phyloP scores from a whole-genome alignment of 2,797 vertebrate genomes.

The Thamnophis elegans region DNA sequence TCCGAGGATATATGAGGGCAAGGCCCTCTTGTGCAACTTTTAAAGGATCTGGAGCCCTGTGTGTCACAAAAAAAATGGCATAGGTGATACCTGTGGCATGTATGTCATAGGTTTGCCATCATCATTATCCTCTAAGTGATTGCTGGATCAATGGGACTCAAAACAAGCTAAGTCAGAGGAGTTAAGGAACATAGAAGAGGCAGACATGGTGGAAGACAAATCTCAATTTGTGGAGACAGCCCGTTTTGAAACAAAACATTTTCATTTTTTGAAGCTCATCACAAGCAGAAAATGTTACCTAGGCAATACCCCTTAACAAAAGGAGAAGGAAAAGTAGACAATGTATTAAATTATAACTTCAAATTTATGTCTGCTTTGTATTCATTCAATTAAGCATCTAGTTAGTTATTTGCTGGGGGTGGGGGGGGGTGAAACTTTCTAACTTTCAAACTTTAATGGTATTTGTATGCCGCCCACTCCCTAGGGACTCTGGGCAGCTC shows the following conservation, averaged over 20 bases:
- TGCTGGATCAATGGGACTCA: neutral
- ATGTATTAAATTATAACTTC: slow-evolving; percentile 7
- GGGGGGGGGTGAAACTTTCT: too few relatives aligned
- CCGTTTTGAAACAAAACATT: neutral
- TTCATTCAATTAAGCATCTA: slow-evolving; percentile 6
- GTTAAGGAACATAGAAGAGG: neutral
- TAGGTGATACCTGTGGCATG: neutral
- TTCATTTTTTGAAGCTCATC: neutral
- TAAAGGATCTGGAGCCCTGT: neutral
- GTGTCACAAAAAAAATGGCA: neutral
- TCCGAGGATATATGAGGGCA: neutral
- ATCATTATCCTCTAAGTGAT: neutral
- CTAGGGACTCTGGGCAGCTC: too few relatives aligned
- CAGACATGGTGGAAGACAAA: neutral
- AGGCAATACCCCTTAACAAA: neutral
- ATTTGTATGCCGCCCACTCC: too few relatives aligned
- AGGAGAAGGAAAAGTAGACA: neutral
- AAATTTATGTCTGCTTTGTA: slow-evolving; percentile 13
- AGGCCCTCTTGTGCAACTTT: neutral
- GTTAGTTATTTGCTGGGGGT: neutral
- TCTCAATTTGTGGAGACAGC: neutral
- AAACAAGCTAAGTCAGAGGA: neutral
- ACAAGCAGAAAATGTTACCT: neutral
- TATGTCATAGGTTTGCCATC: neutral
- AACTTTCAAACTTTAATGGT: too few relatives aligned